phyloP scores from a whole-genome alignment of 2,797 vertebrate species.

The Alectoris magna region DNA sequence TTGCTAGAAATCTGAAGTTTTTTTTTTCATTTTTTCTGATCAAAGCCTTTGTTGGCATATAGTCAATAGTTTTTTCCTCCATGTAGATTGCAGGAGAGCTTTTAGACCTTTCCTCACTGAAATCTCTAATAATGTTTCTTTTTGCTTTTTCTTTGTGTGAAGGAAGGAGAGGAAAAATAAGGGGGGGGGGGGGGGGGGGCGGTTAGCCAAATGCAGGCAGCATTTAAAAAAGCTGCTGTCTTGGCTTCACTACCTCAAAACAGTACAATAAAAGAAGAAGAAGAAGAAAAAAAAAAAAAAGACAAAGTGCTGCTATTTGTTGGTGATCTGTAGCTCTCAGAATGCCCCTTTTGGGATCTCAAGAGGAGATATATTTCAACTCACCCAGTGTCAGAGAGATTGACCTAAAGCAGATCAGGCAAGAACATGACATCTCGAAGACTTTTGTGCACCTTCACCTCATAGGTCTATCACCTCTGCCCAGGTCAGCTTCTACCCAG shows the following conservation, averaged over 20 bases:
- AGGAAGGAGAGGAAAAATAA: neutral
- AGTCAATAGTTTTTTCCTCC: accelerated
- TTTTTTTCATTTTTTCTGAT: neutral
- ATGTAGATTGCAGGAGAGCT: neutral
- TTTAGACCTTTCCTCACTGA: neutral
- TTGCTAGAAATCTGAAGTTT: neutral
- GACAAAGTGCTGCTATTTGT: accelerated
- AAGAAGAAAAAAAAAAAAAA: neutral
- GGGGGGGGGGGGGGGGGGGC: too few species aligned
- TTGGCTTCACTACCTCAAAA: neutral
- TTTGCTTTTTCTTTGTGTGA: neutral
- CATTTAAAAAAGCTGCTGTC: neutral
- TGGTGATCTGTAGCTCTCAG: neutral
- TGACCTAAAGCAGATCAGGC: neutral
- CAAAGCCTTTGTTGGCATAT: neutral
- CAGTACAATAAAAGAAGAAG: neutral
- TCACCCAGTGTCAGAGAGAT: neutral
- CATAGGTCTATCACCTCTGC: neutral
- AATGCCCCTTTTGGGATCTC: neutral
- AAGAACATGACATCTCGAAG: neutral
- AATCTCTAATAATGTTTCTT: neutral
- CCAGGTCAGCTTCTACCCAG: neutral
- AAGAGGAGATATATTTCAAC: neutral
- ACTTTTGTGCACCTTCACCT: neutral
- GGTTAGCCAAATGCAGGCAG: neutral